These are phyloP conservation scores for Caloenas nicobarica DNA, from an alignment of 2,113 vertebrate genomes.

Conservation along the genomic window DNA sequence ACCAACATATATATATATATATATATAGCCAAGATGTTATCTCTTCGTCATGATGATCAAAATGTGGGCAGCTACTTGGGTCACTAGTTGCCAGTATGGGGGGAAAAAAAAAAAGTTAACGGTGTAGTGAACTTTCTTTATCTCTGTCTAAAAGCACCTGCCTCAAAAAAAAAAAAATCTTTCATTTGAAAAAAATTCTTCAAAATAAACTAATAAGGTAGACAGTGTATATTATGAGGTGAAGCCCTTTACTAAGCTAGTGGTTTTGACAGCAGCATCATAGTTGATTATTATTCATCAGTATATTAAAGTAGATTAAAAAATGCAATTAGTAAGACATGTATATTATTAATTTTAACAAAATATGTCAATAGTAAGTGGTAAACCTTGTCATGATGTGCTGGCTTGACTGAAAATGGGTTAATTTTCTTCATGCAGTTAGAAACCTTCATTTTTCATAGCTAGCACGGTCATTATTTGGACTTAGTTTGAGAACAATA, in stretches of 20 bases:
- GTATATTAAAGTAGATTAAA: neutral
- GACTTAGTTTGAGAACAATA: too few species aligned
- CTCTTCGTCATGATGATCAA: neutral
- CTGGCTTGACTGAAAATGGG: too few species aligned
- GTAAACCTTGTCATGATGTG: neutral
- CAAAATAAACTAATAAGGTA: neutral
- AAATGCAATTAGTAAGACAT: neutral
- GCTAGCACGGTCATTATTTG: too few species aligned
- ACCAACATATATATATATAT: fast-evolving
- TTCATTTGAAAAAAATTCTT: neutral
- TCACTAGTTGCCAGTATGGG: neutral
- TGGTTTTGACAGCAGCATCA: neutral
- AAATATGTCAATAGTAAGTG: neutral
- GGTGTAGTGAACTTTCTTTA: neutral
- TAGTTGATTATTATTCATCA: neutral
- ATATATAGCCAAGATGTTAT: neutral
- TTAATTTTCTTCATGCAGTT: too few species aligned
- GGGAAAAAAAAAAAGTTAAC: neutral
- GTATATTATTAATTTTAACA: neutral
- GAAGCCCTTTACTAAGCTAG: neutral
- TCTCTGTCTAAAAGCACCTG: neutral
- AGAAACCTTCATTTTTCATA: too few species aligned
- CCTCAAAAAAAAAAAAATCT: neutral
- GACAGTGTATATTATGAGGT: neutral
- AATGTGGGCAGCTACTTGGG: neutral